phyloP scores from a whole-genome alignment of 2,113 vertebrate species.

The Pholis gunnellus region DNA sequence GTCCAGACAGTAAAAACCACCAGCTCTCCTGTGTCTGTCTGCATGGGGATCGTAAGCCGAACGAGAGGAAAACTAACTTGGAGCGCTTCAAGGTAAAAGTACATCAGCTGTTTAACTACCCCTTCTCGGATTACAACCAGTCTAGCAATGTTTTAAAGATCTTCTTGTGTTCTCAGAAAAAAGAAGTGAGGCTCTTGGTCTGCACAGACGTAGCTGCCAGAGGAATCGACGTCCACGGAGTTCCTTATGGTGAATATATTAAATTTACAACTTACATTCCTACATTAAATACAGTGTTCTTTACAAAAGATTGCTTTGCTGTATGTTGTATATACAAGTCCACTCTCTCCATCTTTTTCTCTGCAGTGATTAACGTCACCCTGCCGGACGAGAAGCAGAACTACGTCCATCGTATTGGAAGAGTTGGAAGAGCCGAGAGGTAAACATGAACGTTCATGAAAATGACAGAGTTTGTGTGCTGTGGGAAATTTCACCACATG shows the following conservation, averaged over 20 bases:
- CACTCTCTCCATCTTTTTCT: neutral
- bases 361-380: slow-evolving; percentile 96
- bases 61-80: slow-evolving; percentile 96
- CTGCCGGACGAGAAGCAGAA: slow-evolving; percentile 99
- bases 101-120: neutral
- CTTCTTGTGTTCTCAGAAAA: slow-evolving; percentile 83
- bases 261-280: neutral
- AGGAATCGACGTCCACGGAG: slow-evolving; percentile 96
- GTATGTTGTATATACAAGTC: neutral
- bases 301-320: neutral
- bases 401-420: slow-evolving; percentile 97
- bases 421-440: slow-evolving; percentile 98
- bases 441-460: slow-evolving; percentile 48
- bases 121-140: neutral
- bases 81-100: slow-evolving; percentile 94
- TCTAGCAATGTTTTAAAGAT: neutral
- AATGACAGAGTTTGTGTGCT: neutral
- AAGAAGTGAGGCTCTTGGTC: slow-evolving; percentile 93
- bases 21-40: slow-evolving; percentile 98
- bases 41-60: slow-evolving; percentile 96
- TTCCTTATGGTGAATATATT: slow-evolving; percentile 90
- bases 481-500: neutral
- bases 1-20: slow-evolving; percentile 95
- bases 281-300: neutral
- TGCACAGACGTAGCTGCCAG: slow-evolving; percentile 98